Evolutionary conservation across 1,140 invertebrate species (phyloP), one percentile per base, ranked within the genome.

Genomic region (Diorhabda elongata): DNA sequence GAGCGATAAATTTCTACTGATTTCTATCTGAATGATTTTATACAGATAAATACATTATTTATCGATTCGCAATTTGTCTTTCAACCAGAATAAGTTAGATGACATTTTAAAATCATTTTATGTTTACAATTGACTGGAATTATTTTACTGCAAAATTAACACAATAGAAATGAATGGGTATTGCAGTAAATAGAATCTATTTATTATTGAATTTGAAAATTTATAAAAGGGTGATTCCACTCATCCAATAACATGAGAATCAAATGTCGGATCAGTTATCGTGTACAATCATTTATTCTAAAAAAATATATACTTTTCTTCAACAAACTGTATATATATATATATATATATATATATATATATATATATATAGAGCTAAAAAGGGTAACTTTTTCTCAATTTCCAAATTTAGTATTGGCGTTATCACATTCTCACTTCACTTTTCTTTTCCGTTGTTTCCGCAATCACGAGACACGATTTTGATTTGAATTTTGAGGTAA

Each of bases 31-130:
- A 65, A 42, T 42, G 52, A 58, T 56, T 65, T 57, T 58, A 58
- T 42, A 65, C 42, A 65, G 41, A 56, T 65, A 42, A 65, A 65
- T 65, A 42, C 58, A 57, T 42, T 65, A 65, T 65, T 65, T 65
- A 65, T 65, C 42, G 42, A 58, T 58, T 58, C 47, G 42, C 44
- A 62, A 62, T 62, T 62, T 44, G 43, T 62, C 43, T 3, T 44
- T 2, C 44, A 62, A 62, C 43, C 61, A 44, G 42, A 11, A 44
- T n/a, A 44, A 6, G 61, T 44, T 62, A 9, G 61, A 43, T 52
- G 47, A 52, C 47, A 52, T 52, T 52, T 52, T 52, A 52, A 52
- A 52, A 4, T 52, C 47, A 52, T 8, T 52, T 52, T n/a, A 52
- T 52, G 4, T 52, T 52, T 52, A 8, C 47, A 52, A 52, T 52